A percentile compares a stretch with the other conserved stretches of the same genome.
These are phyloP conservation scores for Drosophila murphyi DNA, from an alignment of 1,140 invertebrate species.

Conservation along the genomic window DNA sequence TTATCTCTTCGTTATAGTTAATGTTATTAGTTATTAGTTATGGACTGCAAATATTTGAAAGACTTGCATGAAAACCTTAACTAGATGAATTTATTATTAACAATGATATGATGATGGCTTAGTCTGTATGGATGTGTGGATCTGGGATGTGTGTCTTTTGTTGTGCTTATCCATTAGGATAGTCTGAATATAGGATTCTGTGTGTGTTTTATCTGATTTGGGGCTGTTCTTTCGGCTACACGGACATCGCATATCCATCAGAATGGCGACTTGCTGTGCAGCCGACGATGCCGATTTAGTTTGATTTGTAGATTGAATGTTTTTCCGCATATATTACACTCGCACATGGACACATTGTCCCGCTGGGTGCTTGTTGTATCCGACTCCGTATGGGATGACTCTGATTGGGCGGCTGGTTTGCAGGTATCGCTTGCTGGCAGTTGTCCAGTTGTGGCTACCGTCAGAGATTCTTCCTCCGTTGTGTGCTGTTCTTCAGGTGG, in stretches of 20 bases:
- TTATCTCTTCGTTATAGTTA: neutral
- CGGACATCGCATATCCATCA: neutral
- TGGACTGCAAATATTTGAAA: too few species aligned
- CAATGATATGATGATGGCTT: neutral
- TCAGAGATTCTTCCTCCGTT: neutral
- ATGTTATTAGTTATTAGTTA: too few species aligned
- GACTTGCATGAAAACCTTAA: neutral
- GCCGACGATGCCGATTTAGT: constrained; percentile 67
- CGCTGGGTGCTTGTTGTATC: neutral
- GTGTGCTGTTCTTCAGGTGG: neutral
- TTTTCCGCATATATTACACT: constrained; percentile 64
- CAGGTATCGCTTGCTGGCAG: neutral
- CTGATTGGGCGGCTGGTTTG: neutral
- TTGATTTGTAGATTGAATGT: constrained; percentile 68
- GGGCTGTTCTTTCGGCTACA: neutral
- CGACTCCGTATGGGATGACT: neutral
- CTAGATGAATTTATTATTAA: neutral
- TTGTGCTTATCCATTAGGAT: too few species aligned
- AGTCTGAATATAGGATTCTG: neutral
- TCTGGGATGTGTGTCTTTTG: neutral
- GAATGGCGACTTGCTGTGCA: constrained; percentile 36
- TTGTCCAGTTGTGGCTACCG: neutral
- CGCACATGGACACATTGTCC: constrained; percentile 1
- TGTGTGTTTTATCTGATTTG: neutral
- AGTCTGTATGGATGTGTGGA: neutral